Percentiles rank a stretch among this genome's conserved stretches.
phyloP scores from a whole-genome alignment of 2,797 vertebrate genomes.

The Poecilia picta region DNA sequence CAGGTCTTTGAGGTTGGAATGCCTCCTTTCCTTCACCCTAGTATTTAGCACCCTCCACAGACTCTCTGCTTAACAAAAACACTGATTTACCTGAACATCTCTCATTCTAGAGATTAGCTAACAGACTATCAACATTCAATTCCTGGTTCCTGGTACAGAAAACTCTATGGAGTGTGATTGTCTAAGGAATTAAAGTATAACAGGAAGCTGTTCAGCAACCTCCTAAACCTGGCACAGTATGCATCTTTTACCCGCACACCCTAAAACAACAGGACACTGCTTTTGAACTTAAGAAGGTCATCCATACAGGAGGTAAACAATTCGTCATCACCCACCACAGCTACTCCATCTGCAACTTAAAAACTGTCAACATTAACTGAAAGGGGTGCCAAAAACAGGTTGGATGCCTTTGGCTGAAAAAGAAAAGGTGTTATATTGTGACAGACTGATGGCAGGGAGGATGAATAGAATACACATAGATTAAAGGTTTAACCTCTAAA shows the following conservation, averaged over 20 bases:
- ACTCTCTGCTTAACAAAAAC: not conserved
- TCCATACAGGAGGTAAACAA: conserved; percentile 42
- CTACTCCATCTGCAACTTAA: conserved; percentile 51
- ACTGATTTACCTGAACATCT: not conserved
- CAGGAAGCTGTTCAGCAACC: not conserved
- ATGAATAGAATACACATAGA: not conserved
- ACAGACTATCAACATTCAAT: not conserved
- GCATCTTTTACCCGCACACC: conserved; percentile 17
- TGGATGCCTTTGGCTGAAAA: conserved; percentile 12
- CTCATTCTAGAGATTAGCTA: no score
- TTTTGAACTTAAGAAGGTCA: conserved; percentile 54
- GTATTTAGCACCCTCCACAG: not conserved
- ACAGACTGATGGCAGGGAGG: conserved; percentile 12
- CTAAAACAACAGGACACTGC: conserved; percentile 26
- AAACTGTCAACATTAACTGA: conserved; percentile 37
- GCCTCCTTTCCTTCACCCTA: not conserved
- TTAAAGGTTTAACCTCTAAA: conserved; percentile 17
- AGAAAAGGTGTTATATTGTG: conserved; percentile 7
- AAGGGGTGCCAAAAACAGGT: conserved; percentile 30
- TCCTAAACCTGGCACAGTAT: not conserved
- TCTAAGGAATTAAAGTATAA: not conserved
- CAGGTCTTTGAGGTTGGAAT: not conserved
- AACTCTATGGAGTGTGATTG: not conserved
- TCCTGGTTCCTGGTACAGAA: not conserved
- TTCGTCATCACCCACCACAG: conserved; percentile 46